phyloP scores from a whole-genome alignment of 2,888 invertebrate genomes.

The Cerceris ruficornis region DNA sequence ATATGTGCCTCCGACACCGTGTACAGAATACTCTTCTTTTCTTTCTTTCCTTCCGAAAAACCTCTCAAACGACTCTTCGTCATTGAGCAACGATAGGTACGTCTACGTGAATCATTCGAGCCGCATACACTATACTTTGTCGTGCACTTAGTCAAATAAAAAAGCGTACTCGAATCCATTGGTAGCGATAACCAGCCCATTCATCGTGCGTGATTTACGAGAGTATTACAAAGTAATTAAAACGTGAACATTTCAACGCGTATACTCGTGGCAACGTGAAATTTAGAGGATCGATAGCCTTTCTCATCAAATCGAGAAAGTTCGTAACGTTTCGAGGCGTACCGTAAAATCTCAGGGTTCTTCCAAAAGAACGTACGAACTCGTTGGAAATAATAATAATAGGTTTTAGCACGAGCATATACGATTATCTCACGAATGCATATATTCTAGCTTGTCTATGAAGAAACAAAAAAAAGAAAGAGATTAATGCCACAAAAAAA shows the following conservation, averaged over 20 bases:
- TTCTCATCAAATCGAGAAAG: neutral
- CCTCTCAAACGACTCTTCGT: neutral
- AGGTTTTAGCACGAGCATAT: neutral
- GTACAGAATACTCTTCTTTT: neutral
- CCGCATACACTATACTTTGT: neutral
- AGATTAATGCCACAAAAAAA: slow-evolving; percentile 41
- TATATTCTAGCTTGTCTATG: slow-evolving; percentile 2
- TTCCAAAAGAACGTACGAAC: no score
- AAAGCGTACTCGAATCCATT: neutral
- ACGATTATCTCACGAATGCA: slow-evolving; percentile 7
- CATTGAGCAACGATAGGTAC: neutral
- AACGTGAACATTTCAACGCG: slow-evolving; percentile 16
- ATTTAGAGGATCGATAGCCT: neutral
- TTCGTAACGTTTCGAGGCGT: no score
- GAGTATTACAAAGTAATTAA: slow-evolving; percentile 28
- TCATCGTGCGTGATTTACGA: slow-evolving; percentile 3
- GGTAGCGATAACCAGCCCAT: neutral
- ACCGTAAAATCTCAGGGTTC: no score
- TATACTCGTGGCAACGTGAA: neutral
- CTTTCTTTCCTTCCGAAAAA: neutral
- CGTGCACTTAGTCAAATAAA: neutral
- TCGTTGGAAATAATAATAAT: no score
- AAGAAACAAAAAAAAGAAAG: slow-evolving; percentile 19
- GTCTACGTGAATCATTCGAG: neutral
- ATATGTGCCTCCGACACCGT: slow-evolving; percentile 2